Evolutionary conservation across 2,797 vertebrate genomes (phyloP), one percentile per base, ranked within the genome.

Genomic region (Myoxocephalus aenaeus): DNA sequence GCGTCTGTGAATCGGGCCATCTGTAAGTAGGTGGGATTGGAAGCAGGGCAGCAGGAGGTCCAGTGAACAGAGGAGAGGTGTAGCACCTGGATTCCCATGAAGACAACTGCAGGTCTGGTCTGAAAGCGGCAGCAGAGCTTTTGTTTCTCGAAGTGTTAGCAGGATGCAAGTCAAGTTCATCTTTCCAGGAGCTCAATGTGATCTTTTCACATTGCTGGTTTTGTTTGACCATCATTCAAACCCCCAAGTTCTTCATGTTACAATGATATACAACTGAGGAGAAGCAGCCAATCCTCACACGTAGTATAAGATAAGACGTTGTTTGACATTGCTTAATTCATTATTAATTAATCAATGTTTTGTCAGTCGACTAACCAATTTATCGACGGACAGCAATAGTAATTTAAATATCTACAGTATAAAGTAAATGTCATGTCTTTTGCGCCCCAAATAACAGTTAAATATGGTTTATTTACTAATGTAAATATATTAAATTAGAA

Each of bases 1-100:
- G 64, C 54, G 34, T 66, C 70, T 46, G 20, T 79, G 71, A 85
- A 73, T 73, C 36, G 64, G 40, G 70, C 88, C 89, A 90, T 94
- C 90, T 91, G 89, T 83, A 84, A 68, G 81, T 80, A 85, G 88
- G 87, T 87, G 85, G 77, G 75, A 83, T 74, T 79, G 85, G 86
- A 90, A 89, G 63, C 63, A 73, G 48, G 66, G 77, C 75, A 66
- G 75, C 70, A 70, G 80, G 79, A 74, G 73, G 79, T 48, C 56
- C 64, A 79, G 84, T 71, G 86, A 81, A 87, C 57, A 20, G 56
- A 74, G 57, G 74, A 81, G 70, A 78, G 85, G 84, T 56, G 82
- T 58, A 66, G 63, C 54, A 59, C 61, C 53, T 54, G 32, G 54
- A 74, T 67, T 81, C 63, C 80, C 61, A 76, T 53, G 64, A 81